A percentile compares a stretch with the other conserved stretches of the same genome.
These are phyloP conservation scores for Cygnus olor DNA, from an alignment of 2,797 vertebrate genomes.

Conservation along the genomic window DNA sequence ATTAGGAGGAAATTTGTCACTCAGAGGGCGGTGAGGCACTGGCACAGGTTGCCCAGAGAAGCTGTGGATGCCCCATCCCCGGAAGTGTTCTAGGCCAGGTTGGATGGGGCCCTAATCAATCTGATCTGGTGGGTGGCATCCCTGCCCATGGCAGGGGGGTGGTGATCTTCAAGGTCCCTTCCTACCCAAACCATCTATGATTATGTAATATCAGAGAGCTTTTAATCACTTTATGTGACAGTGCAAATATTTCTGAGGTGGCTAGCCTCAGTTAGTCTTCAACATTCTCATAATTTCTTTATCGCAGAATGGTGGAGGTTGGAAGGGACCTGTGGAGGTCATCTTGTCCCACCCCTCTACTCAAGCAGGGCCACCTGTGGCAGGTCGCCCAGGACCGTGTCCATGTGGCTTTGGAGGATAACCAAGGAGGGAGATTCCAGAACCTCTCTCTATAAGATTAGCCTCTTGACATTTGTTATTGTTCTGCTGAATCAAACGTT, in stretches of 20 bases:
- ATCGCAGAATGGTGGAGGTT: neutral
- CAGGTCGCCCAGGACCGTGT: neutral
- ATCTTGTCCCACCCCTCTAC: neutral
- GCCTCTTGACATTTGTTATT: neutral
- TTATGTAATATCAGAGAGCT: neutral
- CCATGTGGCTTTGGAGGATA: neutral
- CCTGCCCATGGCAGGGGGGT: no score
- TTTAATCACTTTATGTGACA: neutral
- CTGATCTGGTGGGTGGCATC: no score
- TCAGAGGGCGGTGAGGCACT: no score
- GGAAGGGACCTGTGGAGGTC: neutral
- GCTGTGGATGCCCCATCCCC: no score
- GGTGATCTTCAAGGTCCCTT: no score
- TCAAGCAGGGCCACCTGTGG: neutral
- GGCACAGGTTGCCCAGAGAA: no score
- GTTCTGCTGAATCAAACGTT: neutral
- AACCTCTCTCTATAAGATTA: neutral
- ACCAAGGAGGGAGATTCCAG: neutral
- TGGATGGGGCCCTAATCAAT: no score
- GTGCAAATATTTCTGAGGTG: neutral
- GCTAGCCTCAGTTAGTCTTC: neutral
- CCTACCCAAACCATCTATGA: no score
- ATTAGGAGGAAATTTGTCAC: no score
- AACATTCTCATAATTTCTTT: neutral
- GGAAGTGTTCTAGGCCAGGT: no score